These are phyloP conservation scores for Hypomecis atomaria DNA, from an alignment of 2,888 invertebrate genomes.

Conservation along the genomic window DNA sequence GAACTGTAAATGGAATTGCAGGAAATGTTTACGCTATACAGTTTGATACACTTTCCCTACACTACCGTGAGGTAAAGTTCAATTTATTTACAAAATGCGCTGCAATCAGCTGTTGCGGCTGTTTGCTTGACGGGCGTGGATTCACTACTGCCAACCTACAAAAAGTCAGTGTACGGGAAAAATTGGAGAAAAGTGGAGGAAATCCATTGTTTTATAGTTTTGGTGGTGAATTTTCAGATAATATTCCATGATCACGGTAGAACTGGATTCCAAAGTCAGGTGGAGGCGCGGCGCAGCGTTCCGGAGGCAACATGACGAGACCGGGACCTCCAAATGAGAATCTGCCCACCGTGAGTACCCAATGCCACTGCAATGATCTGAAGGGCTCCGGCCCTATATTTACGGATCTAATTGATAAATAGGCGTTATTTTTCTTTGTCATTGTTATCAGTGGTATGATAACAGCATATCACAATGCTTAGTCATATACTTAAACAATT, in stretches of 20 bases:
- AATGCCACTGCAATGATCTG: constrained; percentile 11
- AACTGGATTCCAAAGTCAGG: constrained; percentile 26
- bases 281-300: constrained; percentile 45
- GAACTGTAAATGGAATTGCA: not conserved
- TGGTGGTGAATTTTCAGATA: constrained; percentile 64
- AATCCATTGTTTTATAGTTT: constrained; percentile 43
- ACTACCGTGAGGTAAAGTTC: constrained; percentile 56
- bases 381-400: constrained; percentile 1
- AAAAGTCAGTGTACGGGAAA: constrained; percentile 37
- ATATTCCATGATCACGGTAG: constrained; percentile 61
- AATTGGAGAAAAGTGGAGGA: constrained; percentile 33
- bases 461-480: not conserved
- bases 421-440: not conserved
- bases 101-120: constrained; percentile 48
- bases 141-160: constrained; percentile 55
- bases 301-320: constrained; percentile 69
- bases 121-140: constrained; percentile 49
- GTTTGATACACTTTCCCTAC: not conserved
- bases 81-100: constrained; percentile 22
- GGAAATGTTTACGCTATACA: not conserved
- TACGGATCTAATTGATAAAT: not conserved
- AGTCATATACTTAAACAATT: not conserved
- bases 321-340: constrained; percentile 90
- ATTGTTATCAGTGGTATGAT: not conserved
- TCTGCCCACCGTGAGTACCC: constrained; percentile 82